These are phyloP conservation scores for Meiosimyza decipiens DNA, from an alignment of 2,888 invertebrate genomes.

Conservation along the genomic window DNA sequence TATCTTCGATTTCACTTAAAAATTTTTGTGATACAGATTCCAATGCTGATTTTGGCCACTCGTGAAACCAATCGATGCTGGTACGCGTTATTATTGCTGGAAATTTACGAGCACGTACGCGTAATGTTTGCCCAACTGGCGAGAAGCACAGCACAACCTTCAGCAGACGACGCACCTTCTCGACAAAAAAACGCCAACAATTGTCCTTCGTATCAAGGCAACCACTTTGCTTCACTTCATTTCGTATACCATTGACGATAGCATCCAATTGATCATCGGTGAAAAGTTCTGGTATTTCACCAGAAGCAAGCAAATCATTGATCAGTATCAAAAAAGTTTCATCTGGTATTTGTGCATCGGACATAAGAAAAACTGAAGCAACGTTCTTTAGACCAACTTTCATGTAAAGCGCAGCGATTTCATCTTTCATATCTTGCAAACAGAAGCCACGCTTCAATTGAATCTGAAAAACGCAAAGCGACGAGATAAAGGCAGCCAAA, in stretches of 20 bases:
- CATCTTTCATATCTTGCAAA: constrained; percentile 81
- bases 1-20: constrained; percentile 79
- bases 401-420: constrained; percentile 79
- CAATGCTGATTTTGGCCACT: constrained; percentile 94
- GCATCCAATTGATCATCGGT: constrained; percentile 92
- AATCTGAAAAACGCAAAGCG: constrained; percentile 91
- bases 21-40: constrained; percentile 90
- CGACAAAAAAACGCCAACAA: constrained; percentile 96
- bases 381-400: constrained; percentile 91
- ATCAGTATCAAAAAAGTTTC: constrained; percentile 91
- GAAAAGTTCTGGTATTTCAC: constrained; percentile 92
- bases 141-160: constrained; percentile 95
- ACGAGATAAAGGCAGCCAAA: constrained; percentile 89
- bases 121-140: constrained; percentile 90
- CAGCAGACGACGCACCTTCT: constrained; percentile 82
- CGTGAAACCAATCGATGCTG: constrained; percentile 96
- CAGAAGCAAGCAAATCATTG: constrained; percentile 93
- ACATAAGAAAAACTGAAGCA: constrained; percentile 89
- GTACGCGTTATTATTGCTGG: constrained; percentile 94
- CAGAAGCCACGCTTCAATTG: constrained; percentile 90
- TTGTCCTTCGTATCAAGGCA: constrained; percentile 89
- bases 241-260: constrained; percentile 80
- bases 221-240: constrained; percentile 86
- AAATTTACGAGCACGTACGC: constrained; percentile 90
- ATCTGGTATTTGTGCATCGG: constrained; percentile 93